These are phyloP conservation scores for Vanacampus margaritifer DNA, from an alignment of 2,113 vertebrate species.

Conservation along the genomic window DNA sequence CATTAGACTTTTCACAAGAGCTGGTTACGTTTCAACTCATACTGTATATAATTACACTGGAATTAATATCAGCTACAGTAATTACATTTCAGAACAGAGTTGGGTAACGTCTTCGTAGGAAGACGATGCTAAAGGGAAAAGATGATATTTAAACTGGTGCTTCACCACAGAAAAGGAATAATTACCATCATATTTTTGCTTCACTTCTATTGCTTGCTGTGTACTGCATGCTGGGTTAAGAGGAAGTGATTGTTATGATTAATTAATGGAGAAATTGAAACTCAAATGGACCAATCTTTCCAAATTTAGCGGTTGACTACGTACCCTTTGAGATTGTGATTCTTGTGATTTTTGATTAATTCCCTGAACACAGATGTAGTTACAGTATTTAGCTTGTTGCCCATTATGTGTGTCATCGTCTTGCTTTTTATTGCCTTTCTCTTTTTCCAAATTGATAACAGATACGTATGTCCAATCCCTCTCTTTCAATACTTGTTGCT, in stretches of 20 bases:
- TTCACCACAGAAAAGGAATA: conserved; percentile 13
- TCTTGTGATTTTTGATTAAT: no score
- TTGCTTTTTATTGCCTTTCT: neutral
- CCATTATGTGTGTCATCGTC: no score
- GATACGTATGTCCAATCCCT: conserved; percentile 35
- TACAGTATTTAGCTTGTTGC: no score
- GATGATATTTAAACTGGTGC: conserved; percentile 43
- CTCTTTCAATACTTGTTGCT: conserved; percentile 1
- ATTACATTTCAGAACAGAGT: conserved; percentile 66
- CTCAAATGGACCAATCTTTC: conserved; percentile 19
- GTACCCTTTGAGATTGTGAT: neutral
- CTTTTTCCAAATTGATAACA: conserved; percentile 26
- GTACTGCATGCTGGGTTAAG: neutral
- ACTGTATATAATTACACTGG: conserved; percentile 69
- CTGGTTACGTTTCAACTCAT: conserved; percentile 51
- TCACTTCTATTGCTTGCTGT: conserved; percentile 12
- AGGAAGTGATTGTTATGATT: conserved; percentile 24
- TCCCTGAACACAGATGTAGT: no score
- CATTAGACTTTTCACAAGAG: conserved; percentile 58
- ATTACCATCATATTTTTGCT: conserved; percentile 24
- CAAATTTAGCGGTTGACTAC: neutral
- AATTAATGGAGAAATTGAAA: neutral
- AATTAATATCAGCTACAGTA: conserved; percentile 69
- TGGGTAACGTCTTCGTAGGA: conserved; percentile 56
- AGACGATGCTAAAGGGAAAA: conserved; percentile 46